These are phyloP conservation scores for Myotis daubentonii DNA, from an alignment of 2,797 vertebrate genomes.

Conservation along the genomic window DNA sequence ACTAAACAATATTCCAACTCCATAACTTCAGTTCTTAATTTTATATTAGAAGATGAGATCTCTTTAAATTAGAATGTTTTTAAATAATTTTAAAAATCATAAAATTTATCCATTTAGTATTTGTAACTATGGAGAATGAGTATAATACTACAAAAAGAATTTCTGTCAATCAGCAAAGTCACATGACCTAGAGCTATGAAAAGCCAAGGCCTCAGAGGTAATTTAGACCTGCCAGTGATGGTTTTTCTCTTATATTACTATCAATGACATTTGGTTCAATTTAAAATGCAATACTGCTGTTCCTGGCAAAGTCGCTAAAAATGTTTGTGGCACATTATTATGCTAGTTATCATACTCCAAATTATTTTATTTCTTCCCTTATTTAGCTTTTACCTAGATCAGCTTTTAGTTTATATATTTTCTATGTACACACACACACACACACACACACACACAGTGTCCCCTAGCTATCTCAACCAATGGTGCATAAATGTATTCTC, in stretches of 20 bases:
- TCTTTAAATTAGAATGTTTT: not conserved
- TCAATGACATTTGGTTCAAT: not conserved
- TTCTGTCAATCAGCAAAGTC: not conserved
- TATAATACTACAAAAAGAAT: not conserved
- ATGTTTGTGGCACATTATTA: not conserved
- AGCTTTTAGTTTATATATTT: not conserved
- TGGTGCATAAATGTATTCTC: not conserved
- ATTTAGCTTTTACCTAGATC: not conserved
- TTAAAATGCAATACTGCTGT: conserved; percentile 30
- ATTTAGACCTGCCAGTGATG: not conserved
- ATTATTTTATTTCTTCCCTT: not conserved
- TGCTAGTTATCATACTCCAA: not conserved
- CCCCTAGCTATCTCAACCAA: not conserved
- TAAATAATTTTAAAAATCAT: conserved; percentile 16
- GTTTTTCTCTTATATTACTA: not conserved
- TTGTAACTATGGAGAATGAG: not conserved
- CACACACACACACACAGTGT: not conserved
- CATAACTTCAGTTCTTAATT: not conserved
- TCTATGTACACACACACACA: not conserved
- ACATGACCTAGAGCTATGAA: not conserved
- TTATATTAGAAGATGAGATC: not conserved
- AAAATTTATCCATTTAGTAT: not conserved
- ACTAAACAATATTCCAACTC: not conserved
- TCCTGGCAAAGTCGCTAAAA: not conserved
- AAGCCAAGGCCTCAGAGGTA: not conserved